phyloP scores from a whole-genome alignment of 2,888 invertebrate species.

The Dasypolia templi region DNA sequence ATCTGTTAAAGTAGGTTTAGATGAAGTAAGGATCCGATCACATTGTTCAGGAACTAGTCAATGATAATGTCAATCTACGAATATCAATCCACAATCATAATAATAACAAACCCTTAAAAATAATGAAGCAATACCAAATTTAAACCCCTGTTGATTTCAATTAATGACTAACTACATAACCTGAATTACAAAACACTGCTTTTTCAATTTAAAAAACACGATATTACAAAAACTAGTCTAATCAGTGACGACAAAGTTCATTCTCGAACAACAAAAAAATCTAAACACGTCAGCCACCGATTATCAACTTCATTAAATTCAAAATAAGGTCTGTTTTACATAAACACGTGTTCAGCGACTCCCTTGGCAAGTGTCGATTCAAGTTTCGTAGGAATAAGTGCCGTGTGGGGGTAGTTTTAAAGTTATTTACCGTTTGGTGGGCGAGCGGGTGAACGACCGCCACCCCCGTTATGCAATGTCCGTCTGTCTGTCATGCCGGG shows the following conservation, averaged over 20 bases:
- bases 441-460: conserved; percentile 81
- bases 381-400: conserved; percentile 43
- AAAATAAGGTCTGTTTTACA: conserved; percentile 48
- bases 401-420: conserved; percentile 60
- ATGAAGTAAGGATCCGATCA: background rate
- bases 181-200: conserved; percentile 22
- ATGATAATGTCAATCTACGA: background rate
- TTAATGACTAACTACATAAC: conserved; percentile 12
- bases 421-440: conserved; percentile 60
- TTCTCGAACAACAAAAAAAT: conserved; percentile 10
- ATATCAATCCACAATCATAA: background rate
- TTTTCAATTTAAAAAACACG: conserved; percentile 5
- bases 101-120: conserved; percentile 11
- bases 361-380: conserved; percentile 37
- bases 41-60: background rate
- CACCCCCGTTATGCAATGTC: conserved; percentile 75
- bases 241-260: conserved; percentile 23
- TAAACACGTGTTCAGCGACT: conserved; percentile 51
- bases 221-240: conserved; percentile 4
- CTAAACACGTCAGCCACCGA: conserved; percentile 22
- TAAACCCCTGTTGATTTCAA: conserved; percentile 11
- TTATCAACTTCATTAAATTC: conserved; percentile 35
- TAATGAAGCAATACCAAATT: conserved; percentile 12
- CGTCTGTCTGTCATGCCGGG: conserved; percentile 68
- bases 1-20: background rate